A percentile compares a stretch with the other conserved stretches of the same genome.
These are phyloP conservation scores for Triops cancriformis DNA, from an alignment of 1,140 invertebrate genomes.

Conservation along the genomic window DNA sequence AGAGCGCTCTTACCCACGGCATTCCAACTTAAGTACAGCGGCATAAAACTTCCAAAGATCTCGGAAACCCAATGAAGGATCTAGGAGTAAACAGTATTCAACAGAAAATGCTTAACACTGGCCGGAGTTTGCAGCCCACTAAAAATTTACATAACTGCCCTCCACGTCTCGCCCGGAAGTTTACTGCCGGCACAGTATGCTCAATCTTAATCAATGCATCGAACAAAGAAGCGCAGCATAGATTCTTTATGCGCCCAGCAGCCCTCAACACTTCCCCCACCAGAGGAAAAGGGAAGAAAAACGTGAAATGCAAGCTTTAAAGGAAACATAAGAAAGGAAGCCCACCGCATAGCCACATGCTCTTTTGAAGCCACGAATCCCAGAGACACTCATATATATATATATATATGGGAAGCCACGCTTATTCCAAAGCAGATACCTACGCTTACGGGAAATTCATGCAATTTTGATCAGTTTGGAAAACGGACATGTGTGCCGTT, in stretches of 20 bases:
- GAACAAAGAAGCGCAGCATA: background rate
- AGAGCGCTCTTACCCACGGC: too few species aligned
- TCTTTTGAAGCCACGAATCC: too few species aligned
- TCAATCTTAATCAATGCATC: conserved; percentile 1
- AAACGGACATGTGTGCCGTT: background rate
- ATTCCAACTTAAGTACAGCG: background rate
- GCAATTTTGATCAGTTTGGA: background rate
- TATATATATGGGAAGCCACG: background rate
- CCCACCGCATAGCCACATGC: too few species aligned
- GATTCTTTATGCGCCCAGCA: background rate
- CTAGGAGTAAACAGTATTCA: background rate
- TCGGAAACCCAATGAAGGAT: background rate
- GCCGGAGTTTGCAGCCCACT: background rate
- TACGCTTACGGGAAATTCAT: background rate
- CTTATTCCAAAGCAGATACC: background rate
- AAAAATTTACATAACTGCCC: conserved; percentile 10
- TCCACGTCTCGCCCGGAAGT: background rate
- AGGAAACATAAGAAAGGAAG: too few species aligned
- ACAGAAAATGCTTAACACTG: background rate
- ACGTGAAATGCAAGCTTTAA: background rate
- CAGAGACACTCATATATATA: too few species aligned
- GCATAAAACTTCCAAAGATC: background rate
- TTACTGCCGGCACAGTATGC: background rate
- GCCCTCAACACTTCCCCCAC: background rate
- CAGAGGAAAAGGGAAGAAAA: background rate